phyloP scores from a whole-genome alignment of 2,888 invertebrate species.

The Atethmia centrago region DNA sequence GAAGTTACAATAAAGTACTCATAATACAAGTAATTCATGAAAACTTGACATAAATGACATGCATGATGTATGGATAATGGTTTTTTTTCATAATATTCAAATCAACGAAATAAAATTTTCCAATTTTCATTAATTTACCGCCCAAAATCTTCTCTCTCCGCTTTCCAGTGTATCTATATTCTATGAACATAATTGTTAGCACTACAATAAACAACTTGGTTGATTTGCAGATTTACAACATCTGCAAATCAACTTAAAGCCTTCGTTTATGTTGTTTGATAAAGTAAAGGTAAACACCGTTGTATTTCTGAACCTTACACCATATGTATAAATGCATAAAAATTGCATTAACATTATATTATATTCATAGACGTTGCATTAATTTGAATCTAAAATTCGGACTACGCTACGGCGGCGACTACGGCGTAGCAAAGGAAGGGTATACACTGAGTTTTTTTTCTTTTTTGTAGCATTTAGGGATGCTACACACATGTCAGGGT shows the following conservation, averaged over 20 bases:
- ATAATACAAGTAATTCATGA: not conserved
- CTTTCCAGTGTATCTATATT: not conserved
- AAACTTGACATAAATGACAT: not conserved
- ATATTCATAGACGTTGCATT: no score
- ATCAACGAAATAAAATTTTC: not conserved
- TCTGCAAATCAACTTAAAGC: not conserved
- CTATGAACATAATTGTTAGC: not conserved
- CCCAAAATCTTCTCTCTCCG: not conserved
- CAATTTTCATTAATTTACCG: not conserved
- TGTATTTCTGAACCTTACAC: not conserved
- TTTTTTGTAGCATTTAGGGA: not conserved
- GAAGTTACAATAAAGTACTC: not conserved
- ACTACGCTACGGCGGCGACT: not conserved
- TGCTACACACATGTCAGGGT: not conserved
- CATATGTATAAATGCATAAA: not conserved
- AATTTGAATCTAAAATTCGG: not conserved
- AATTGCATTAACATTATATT: not conserved
- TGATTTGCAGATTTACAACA: no score
- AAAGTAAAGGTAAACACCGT: conserved; percentile 6
- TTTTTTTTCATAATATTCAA: not conserved
- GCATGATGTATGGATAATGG: not conserved
- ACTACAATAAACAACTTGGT: not conserved
- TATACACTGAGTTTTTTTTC: not conserved
- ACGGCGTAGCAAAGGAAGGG: not conserved
- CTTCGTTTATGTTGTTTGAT: not conserved